Conservation (phyloP, 2,113 vertebrate genomes). For the Neoarius graeffei region DNA sequence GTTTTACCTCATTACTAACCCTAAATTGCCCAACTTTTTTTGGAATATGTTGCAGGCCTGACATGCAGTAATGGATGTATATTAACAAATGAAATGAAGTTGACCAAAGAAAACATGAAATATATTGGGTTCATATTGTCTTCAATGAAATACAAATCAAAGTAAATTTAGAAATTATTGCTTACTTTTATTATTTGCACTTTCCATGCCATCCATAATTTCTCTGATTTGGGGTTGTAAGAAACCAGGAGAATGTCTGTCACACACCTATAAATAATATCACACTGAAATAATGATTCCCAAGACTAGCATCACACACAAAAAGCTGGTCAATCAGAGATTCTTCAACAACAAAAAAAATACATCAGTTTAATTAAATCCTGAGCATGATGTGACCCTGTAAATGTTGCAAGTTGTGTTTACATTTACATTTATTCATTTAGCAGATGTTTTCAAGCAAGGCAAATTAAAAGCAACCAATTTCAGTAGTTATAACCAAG, state of each 20-base stretch:
- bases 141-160: too few species aligned
- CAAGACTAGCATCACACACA: slow-evolving; percentile 69
- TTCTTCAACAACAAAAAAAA: neutral
- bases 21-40: too few species aligned
- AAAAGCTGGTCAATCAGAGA: slow-evolving; percentile 44
- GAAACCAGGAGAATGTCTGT: slow-evolving; percentile 77
- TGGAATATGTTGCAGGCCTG: too few species aligned
- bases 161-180: too few species aligned
- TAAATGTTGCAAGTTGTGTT: neutral
- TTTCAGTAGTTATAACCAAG: neutral
- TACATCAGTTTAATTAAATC: neutral
- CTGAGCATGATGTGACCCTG: neutral
- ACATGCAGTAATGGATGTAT: too few species aligned
- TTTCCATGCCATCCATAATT: too few species aligned
- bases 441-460: neutral
- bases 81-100: too few species aligned
- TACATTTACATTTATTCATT: neutral
- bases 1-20: too few species aligned
- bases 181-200: too few species aligned
- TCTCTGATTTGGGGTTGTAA: slow-evolving; percentile 38
- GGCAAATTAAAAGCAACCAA: neutral
- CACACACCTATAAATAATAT: slow-evolving; percentile 74
- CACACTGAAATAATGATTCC: slow-evolving; percentile 79
- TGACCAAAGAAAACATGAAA: too few species aligned
- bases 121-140: too few species aligned